phyloP scores from a whole-genome alignment of 2,113 vertebrate species.

The Hymenochirus boettgeri region DNA sequence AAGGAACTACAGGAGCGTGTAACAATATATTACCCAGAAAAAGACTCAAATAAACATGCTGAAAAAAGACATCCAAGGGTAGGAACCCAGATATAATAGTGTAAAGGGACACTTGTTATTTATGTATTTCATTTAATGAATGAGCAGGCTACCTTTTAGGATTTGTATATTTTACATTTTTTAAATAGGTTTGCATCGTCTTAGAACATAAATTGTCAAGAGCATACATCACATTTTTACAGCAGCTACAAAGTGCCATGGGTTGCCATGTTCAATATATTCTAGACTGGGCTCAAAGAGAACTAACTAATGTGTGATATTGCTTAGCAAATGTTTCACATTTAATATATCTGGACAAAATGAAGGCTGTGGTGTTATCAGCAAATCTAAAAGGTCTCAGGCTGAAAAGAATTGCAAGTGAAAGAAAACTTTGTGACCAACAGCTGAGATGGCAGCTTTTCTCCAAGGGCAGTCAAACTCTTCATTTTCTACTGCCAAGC shows the following conservation, averaged over 20 bases:
- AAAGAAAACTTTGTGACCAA: constrained; percentile 42
- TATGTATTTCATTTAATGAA: too few relatives aligned
- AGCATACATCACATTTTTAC: too few relatives aligned
- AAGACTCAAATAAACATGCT: constrained; percentile 44
- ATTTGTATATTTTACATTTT: too few relatives aligned
- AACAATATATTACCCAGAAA: background rate
- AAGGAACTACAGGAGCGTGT: constrained; percentile 41
- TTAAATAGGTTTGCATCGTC: too few relatives aligned
- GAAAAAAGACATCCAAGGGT: constrained; percentile 49
- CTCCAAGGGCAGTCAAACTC: constrained; percentile 45
- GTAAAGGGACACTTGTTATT: too few relatives aligned
- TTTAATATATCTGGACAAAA: background rate
- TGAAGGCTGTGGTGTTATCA: background rate
- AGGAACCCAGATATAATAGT: constrained; percentile 32
- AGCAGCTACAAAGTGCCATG: too few relatives aligned
- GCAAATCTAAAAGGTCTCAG: background rate
- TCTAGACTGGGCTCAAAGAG: too few relatives aligned
- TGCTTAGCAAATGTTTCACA: background rate
- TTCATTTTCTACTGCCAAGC: constrained; percentile 37
- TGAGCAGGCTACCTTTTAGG: too few relatives aligned
- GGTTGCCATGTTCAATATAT: too few relatives aligned
- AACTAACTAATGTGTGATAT: background rate
- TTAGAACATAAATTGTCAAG: too few relatives aligned
- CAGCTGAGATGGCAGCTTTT: constrained; percentile 42
- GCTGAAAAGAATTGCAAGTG: background rate